Conservation (phyloP, 2,113 vertebrate genomes). For the Ellobius talpinus region DNA sequence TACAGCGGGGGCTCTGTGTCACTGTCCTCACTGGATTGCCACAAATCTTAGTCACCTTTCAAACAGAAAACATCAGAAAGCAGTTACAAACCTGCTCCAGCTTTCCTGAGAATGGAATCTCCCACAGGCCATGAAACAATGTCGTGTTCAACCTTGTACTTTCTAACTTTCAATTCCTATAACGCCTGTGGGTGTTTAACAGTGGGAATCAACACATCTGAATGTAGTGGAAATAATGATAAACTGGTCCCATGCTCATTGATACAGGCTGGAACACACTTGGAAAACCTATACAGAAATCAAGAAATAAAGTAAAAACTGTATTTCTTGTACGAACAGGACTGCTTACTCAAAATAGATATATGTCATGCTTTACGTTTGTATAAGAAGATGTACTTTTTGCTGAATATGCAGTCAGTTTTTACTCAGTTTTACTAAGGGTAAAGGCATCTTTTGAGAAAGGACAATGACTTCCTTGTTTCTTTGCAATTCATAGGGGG, state of each 20-base stretch:
- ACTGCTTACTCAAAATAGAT: background rate
- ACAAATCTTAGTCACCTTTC: conserved; percentile 90
- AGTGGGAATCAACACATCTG: background rate
- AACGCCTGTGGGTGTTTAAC: background rate
- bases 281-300: background rate
- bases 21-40: conserved; percentile 87
- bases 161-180: background rate
- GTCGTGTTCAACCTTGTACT: background rate
- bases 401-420: background rate
- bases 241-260: background rate
- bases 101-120: conserved; percentile 4
- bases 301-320: conserved; percentile 37
- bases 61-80: conserved; percentile 71
- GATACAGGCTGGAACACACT: background rate
- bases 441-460: conserved; percentile 7
- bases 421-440: background rate
- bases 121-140: background rate
- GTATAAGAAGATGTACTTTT: background rate
- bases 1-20: conserved; percentile 79
- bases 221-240: background rate
- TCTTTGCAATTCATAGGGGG: too few relatives aligned
- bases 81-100: conserved; percentile 6
- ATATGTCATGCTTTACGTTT: background rate
- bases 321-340: background rate
- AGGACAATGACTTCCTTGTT: background rate